Conservation (phyloP, 2,797 vertebrate genomes). For the Chelmon rostratus region DNA sequence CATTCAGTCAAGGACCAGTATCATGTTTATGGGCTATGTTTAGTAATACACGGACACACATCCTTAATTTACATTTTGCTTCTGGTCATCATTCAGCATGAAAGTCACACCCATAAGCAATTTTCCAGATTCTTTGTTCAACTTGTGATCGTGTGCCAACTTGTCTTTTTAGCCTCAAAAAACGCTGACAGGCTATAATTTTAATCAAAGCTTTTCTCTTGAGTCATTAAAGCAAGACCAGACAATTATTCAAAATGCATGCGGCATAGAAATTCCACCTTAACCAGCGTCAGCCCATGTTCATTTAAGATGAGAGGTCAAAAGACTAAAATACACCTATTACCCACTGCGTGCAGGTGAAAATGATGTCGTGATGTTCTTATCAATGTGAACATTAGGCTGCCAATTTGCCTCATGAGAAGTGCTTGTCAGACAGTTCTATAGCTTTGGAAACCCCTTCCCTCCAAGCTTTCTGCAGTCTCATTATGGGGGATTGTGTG, state of each 20-base stretch:
- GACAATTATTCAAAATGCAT: slow-evolving; percentile 25
- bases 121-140: slow-evolving; percentile 41
- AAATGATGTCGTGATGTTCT: neutral
- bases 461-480: too few relatives aligned
- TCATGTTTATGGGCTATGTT: slow-evolving; percentile 33
- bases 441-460: too few relatives aligned
- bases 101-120: slow-evolving; percentile 19
- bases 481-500: too few relatives aligned
- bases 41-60: slow-evolving; percentile 33
- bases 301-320: neutral
- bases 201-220: slow-evolving; percentile 29
- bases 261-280: slow-evolving; percentile 4
- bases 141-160: slow-evolving; percentile 2
- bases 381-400: neutral
- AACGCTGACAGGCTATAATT: slow-evolving; percentile 41
- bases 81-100: slow-evolving; percentile 27
- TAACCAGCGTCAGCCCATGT: neutral
- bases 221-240: slow-evolving; percentile 4
- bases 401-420: neutral
- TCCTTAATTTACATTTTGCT: slow-evolving; percentile 16
- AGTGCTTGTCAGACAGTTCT: too few relatives aligned
- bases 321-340: neutral
- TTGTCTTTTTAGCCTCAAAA: slow-evolving; percentile 16
- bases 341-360: neutral
- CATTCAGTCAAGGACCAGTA: slow-evolving; percentile 44